Evolutionary conservation across 1,140 invertebrate genomes (phyloP), one percentile per base, ranked within the genome.

Genomic region (Muscidifurax raptorellus): DNA sequence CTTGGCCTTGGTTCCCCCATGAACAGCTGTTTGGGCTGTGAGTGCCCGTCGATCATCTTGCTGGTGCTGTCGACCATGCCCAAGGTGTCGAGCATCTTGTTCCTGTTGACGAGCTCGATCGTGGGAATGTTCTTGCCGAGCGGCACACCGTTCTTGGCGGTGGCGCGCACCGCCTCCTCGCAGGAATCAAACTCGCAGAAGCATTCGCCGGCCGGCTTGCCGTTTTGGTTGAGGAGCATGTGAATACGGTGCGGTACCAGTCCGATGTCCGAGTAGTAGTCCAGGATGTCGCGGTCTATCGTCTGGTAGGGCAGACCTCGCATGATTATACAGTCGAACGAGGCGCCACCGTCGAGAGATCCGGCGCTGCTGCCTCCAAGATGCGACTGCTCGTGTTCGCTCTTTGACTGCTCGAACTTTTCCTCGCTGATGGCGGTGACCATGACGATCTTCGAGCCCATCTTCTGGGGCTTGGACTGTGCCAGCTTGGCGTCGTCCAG

Each of bases 131-230:
- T 94, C 4, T 94, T 94, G 0, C 95, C 96, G 9, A 97, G 92
- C 25, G 94, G 94, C 0, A 94, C 88, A 0, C 95, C 95, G 89
- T 98, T 95, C 89, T 97, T 97, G 0, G 94, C 92, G 0, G 95
- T 90, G 0, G 97, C 97, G 80, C 94, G 92, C 13, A 94, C 92
- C 2, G 96, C 96, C 88, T 98, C 96, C 40, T 95, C 94, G 0
- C 92, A 84, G 22, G 94, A 94, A 13, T 93, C 92, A 89, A 98
- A 98, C 90, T 98, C 97, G 87, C 97, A 97, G 90, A 97, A 97
- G 59, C 97, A 97, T 86, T 97, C 96, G 0, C 97, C 97, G 0
- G 95, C 95, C 0, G 96, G 96, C 84, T 95, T 93, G 3, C 96
- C 95, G 69, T 94, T 93, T 10, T 95, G 91, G 86, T 96, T 96